Percentiles rank a stretch among this genome's conserved stretches.
Conservation (phyloP, 2,797 vertebrate species). For the Schizothorax lantsangensis region DNA sequence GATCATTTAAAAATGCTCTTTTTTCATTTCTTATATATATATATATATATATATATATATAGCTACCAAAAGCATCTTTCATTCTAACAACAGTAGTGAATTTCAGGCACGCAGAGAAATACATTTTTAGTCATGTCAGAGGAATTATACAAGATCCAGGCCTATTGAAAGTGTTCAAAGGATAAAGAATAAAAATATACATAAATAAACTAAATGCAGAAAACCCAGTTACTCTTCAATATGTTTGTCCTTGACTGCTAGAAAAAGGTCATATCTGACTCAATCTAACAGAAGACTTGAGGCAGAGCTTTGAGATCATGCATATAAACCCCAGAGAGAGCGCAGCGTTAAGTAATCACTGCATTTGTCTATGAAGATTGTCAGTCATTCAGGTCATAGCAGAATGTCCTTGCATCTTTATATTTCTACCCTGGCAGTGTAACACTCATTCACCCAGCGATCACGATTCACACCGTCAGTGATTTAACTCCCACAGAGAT, state of each 20-base stretch:
- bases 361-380: slow-evolving; percentile 19
- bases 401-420: slow-evolving; percentile 15
- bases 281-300: slow-evolving; percentile 30
- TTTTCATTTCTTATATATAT: neutral
- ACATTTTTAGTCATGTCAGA: neutral
- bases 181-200: neutral
- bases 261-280: slow-evolving; percentile 27
- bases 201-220: neutral
- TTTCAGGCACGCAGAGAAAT: neutral
- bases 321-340: slow-evolving; percentile 18
- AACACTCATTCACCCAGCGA: neutral
- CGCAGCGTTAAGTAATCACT: neutral
- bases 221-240: neutral
- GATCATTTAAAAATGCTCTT: neutral
- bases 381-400: slow-evolving; percentile 14
- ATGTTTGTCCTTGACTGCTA: slow-evolving; percentile 30
- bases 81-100: neutral
- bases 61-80: neutral
- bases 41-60: neutral
- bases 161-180: neutral
- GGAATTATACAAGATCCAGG: neutral
- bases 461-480: neutral
- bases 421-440: neutral
- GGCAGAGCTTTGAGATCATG: slow-evolving; percentile 17
- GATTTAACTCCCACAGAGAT: neutral